A percentile compares a stretch with the other conserved stretches of the same genome.
Conservation (phyloP, 2,113 vertebrate genomes). For the Pavo muticus region DNA sequence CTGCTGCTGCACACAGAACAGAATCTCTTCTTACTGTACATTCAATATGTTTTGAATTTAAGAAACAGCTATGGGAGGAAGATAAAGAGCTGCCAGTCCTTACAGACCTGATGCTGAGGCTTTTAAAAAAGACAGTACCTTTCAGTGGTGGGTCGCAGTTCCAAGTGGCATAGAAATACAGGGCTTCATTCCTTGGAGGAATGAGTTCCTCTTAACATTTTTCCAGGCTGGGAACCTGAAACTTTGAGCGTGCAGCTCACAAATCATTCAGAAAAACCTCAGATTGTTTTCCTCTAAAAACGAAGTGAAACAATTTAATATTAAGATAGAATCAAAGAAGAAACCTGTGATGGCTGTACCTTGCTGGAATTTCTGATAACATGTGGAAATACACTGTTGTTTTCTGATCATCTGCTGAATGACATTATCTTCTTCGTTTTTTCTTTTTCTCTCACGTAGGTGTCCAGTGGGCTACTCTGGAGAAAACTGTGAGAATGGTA, state of each 20-base stretch:
- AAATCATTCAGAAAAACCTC: background rate
- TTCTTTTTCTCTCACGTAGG: slow-evolving; percentile 45
- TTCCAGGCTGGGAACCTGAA: background rate
- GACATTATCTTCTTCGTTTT: background rate
- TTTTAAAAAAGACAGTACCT: background rate
- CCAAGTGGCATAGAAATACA: background rate
- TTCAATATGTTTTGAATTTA: background rate
- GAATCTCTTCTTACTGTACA: background rate
- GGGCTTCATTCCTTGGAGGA: background rate
- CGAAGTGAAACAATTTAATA: background rate
- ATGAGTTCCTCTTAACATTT: background rate
- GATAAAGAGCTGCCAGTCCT: background rate
- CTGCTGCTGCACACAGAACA: background rate
- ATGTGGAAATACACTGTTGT: background rate
- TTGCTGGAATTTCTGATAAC: background rate
- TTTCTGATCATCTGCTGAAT: background rate
- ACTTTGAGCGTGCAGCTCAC: background rate
- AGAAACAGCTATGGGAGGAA: background rate
- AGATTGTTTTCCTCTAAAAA: background rate
- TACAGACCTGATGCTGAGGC: background rate
- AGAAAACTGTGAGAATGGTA: slow-evolving; percentile 63
- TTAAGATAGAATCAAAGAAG: background rate
- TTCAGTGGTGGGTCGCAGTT: background rate
- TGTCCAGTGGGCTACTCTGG: slow-evolving; percentile 76
- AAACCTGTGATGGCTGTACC: background rate